Evolutionary conservation across 2,888 invertebrate genomes (phyloP).

Genomic region (Drosophila trichaetosa): DNA sequence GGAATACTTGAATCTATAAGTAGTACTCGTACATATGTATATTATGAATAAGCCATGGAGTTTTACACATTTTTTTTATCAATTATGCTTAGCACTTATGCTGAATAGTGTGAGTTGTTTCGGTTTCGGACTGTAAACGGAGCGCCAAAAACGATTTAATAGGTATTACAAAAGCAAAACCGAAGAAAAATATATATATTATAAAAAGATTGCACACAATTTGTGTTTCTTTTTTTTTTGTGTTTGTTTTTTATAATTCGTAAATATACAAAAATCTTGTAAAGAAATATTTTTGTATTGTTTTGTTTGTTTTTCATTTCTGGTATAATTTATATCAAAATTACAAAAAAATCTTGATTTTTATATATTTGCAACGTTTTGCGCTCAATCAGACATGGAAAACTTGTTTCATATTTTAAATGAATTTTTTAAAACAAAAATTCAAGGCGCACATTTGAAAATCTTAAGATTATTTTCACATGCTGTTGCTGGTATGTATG

Average conservation of each 20-base stretch:
- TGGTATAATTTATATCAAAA: conserved; percentile 73
- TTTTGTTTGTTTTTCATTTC: conserved; percentile 26
- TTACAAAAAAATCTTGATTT: conserved; percentile 41
- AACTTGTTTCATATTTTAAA: conserved; percentile 36
- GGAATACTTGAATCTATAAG: conserved; percentile 67
- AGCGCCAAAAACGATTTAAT: conserved; percentile 57
- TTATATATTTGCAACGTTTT: conserved; percentile 34
- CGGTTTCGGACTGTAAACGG: conserved; percentile 53
- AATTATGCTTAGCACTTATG: conserved; percentile 46
- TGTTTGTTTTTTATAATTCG: conserved; percentile 19
- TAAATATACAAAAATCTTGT: conserved; percentile 71
- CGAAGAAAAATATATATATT: conserved; percentile 31
- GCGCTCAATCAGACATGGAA: conserved; percentile 60
- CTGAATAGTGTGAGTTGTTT: conserved; percentile 36
- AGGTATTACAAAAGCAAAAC: conserved; percentile 47
- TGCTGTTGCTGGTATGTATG: conserved; percentile 26
- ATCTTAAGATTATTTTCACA: not conserved
- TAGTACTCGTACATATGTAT: conserved; percentile 36
- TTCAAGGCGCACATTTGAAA: conserved; percentile 57
- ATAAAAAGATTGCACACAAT: conserved; percentile 57
- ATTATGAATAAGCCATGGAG: conserved; percentile 44
- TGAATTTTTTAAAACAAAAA: conserved; percentile 81
- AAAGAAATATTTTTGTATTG: conserved; percentile 48
- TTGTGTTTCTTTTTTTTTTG: not conserved
- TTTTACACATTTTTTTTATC: conserved; percentile 24